Evolutionary conservation across 2,113 vertebrate species (phyloP).

Genomic region (Etheostoma cragini): DNA sequence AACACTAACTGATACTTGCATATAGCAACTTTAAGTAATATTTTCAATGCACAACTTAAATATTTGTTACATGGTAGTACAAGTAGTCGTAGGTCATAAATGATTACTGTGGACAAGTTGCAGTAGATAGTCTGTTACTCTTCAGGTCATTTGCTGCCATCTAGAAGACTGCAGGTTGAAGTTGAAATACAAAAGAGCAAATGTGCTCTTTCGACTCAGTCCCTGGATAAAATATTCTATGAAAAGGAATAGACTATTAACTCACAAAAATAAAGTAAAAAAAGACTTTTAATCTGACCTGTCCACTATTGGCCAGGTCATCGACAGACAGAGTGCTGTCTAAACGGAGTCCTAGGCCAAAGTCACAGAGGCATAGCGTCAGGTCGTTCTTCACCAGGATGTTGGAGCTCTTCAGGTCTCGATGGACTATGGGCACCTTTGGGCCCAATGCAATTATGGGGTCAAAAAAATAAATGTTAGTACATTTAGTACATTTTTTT

Average conservation of each 20-base stretch:
- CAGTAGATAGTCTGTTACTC: neutral
- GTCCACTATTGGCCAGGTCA: conserved; percentile 95
- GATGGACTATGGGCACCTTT: conserved; percentile 90
- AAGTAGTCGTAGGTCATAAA: neutral
- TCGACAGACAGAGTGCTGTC: conserved; percentile 92
- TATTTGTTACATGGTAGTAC: too few species aligned
- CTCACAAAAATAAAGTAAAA: neutral
- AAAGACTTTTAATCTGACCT: conserved; percentile 81
- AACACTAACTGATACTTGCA: too few species aligned
- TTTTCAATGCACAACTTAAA: too few species aligned
- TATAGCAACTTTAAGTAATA: too few species aligned
- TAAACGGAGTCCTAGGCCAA: conserved; percentile 91
- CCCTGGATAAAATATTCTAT: neutral
- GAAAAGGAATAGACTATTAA: neutral
- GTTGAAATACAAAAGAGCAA: neutral
- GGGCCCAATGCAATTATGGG: neutral
- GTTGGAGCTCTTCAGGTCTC: conserved; percentile 97
- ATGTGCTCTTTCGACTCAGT: neutral
- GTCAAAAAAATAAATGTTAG: too few species aligned
- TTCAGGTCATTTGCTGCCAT: neutral
- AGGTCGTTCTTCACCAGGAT: conserved; percentile 94
- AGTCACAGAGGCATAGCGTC: conserved; percentile 96
- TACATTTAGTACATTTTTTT: too few species aligned
- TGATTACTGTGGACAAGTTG: neutral
- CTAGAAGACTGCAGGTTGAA: neutral